A percentile compares a stretch with the other conserved stretches of the same genome.
phyloP scores from a whole-genome alignment of 30 jellyfish, hydroid and myxozoan genomes.

The Aurelia aurita region DNA sequence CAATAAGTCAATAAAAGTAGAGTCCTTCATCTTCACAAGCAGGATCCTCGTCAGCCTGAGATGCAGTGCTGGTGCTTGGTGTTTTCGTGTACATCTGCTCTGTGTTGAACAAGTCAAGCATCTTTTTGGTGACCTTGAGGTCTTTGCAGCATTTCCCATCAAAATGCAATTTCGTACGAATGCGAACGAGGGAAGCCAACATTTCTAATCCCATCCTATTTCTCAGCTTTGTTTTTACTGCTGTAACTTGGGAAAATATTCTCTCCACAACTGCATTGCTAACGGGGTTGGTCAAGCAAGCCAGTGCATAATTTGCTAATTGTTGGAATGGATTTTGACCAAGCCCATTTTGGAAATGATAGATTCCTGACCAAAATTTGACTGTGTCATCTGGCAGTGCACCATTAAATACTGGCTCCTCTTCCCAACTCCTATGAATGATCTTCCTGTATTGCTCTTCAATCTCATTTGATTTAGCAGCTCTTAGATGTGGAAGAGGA shows the following conservation, averaged over 20 bases:
- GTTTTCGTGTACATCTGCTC: slow-evolving; percentile 32
- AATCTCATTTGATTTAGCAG: slow-evolving; percentile 24
- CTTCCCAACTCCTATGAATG: slow-evolving; percentile 65
- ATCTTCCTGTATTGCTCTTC: slow-evolving; percentile 75
- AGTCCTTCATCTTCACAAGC: slow-evolving; percentile 17
- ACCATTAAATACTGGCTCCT: slow-evolving; percentile 59
- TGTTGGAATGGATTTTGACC: slow-evolving; percentile 61
- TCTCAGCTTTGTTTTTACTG: slow-evolving; percentile 64
- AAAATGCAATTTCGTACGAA: slow-evolving; percentile 33
- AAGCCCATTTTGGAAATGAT: slow-evolving; percentile 12
- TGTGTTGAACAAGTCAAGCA: slow-evolving; percentile 42
- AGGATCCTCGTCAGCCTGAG: slow-evolving; percentile 12
- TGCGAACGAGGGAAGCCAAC: slow-evolving; percentile 56
- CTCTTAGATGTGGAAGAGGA: slow-evolving; percentile 48
- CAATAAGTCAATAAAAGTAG: slow-evolving; percentile 17
- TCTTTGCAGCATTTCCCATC: slow-evolving; percentile 70
- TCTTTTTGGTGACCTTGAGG: slow-evolving; percentile 28
- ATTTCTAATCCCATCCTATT: slow-evolving; percentile 38
- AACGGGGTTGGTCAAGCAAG: slow-evolving; percentile 71
- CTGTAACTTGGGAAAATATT: slow-evolving; percentile 66
- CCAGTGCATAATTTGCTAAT: slow-evolving; percentile 66
- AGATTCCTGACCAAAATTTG: slow-evolving; percentile 51
- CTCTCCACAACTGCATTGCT: slow-evolving; percentile 84
- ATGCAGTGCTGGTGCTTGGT: slow-evolving; percentile 10
- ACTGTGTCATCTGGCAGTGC: slow-evolving; percentile 64